Evolutionary conservation across 2,113 vertebrate species (phyloP), one percentile per base, ranked within the genome.

Genomic region (Sialia sialis): DNA sequence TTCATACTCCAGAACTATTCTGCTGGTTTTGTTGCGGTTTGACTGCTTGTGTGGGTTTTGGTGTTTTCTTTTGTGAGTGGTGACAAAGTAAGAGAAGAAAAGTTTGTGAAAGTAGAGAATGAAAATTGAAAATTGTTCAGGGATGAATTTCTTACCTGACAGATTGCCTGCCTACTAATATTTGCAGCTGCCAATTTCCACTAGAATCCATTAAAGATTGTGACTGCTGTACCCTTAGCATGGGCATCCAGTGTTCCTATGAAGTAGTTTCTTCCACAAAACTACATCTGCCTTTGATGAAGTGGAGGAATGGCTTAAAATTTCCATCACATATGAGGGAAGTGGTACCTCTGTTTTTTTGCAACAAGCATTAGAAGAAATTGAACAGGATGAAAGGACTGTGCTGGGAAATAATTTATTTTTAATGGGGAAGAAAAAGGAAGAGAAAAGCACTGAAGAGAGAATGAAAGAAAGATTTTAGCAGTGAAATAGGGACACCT

Each of bases 401-500:
- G 10, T 84, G 7, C 44, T 56, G 38, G n/a, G 20, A 77, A 46
- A 49, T 38, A 64, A 25, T 64, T 84, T 81, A 70, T 84, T 74
- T 38, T 66, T 89, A 92, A 75, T 49, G n/a, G 4, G 2, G 19
- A 85, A 73, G 25, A 44, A 21, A 56, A 89, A 67, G 19, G 36
- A 88, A 85, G 32, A 48, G 17, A 62, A 76, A 93, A 79, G 52
- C 49, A 32, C 51, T n/a, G 22, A 84, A 58, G 48, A 67, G 43
- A 38, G 56, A 63, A 90, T 21, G 43, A 73, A 85, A 13, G 9
- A 77, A 91, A 80, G 5, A 39, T 89, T 80, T 81, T 56, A 93
- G 48, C 64, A 48, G 34, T 93, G 39, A 91, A 89, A 55, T 16
- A 94, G 55, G 66, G 54, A 82, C 66, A 89, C 34, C n/a, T 83